Percentiles rank a stretch among this genome's conserved stretches.
phyloP scores from a whole-genome alignment of 2,888 invertebrate species.

The Julus scandinavius region DNA sequence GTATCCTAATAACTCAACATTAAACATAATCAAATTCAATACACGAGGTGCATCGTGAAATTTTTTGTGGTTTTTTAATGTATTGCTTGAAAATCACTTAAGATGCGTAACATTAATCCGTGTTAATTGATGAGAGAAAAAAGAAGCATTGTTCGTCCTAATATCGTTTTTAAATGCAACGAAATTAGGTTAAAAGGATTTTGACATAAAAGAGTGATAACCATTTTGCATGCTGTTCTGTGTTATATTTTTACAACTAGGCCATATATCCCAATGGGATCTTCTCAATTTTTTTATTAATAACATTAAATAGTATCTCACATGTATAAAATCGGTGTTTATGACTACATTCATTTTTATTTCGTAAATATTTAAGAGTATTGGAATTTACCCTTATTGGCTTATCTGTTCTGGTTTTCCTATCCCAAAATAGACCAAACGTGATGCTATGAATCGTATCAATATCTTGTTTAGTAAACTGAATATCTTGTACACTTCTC shows the following conservation, averaged over 20 bases:
- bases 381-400: neutral
- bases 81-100: neutral
- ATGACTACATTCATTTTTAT: neutral
- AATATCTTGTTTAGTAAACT: neutral
- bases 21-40: neutral
- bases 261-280: neutral
- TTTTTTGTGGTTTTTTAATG: neutral
- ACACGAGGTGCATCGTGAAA: neutral
- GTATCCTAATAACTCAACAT: neutral
- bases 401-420: neutral
- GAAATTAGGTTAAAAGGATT: constrained; percentile 27
- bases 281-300: neutral
- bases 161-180: constrained; percentile 11
- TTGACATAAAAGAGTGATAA: constrained; percentile 24
- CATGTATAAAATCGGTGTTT: neutral
- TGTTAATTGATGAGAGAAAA: neutral
- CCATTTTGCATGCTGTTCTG: neutral
- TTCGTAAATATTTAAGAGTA: neutral
- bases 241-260: neutral
- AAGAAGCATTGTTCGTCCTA: neutral
- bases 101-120: constrained; percentile 6
- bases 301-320: neutral
- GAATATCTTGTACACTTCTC: neutral
- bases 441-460: neutral
- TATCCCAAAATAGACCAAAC: neutral